Evolutionary conservation across 2,888 invertebrate genomes (phyloP), one percentile per base, ranked within the genome.

Genomic region (Phyllotreta cruciferae): DNA sequence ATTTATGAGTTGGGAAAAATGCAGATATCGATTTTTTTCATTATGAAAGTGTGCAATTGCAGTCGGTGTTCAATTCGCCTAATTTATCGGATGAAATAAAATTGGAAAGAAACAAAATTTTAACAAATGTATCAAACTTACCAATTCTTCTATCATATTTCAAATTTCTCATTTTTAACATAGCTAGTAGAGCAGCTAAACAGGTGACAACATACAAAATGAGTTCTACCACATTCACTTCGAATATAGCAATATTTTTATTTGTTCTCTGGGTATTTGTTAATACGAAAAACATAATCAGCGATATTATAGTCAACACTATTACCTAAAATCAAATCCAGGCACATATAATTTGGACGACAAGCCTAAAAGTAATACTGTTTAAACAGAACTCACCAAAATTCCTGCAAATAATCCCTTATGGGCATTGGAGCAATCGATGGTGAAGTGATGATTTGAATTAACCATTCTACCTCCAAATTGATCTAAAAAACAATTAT

Each of bases 381-480:
- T 34, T n/a, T n/a, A 36, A 36, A 36, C n/a, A 10, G 10, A 35
- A 44, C 61, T 64, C 37, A 64, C 64, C 53, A 74, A 62, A 44
- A 74, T 71, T 56, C 73, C 3, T n/a, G 94, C 90, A 80, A 96
- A 96, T 3, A 96, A 85, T 0, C 96, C 96, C 81, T 94, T 94
- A 82, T 96, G 96, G 0, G 96, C 95, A 64, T 94, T 86, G 0
- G 95, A 93, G 79, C 97, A 97, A 79, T 97, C 97, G 4, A 96
- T 95, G 57, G 93, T 93, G 81, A 94, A 95, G 74, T 94, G 90
- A 81, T 95, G 94, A 0, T 92, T 91, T 4, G 77, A 75, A 56
- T 92, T 90, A 14, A 70, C 67, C 8, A 86, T 66, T 53, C 66
- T 66, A 36, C 71, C 73, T n/a, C 70, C 74, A 56, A 73, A 73